phyloP scores from a whole-genome alignment of 1,140 invertebrate genomes.

The Drosophila burlai region DNA sequence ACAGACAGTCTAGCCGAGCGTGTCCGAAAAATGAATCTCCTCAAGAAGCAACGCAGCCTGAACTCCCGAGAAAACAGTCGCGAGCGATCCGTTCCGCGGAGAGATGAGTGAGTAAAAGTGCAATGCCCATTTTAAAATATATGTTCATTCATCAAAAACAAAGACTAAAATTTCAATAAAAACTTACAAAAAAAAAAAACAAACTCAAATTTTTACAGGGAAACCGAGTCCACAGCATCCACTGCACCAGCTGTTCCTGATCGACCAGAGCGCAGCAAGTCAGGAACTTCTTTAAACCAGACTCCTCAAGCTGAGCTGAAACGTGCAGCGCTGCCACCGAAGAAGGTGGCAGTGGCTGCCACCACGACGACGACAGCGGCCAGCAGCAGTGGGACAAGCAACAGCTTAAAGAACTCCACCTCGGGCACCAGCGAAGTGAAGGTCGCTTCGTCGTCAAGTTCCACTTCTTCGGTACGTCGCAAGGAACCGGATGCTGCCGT shows the following conservation, averaged over 20 bases:
- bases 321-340: conserved; percentile 71
- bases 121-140: neutral
- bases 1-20: conserved; percentile 87
- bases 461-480: conserved; percentile 45
- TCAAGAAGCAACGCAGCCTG: conserved; percentile 86
- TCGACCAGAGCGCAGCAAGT: conserved; percentile 79
- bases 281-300: conserved; percentile 58
- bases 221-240: conserved; percentile 56
- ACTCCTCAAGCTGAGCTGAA: conserved; percentile 49
- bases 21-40: conserved; percentile 88
- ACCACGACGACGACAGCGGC: conserved; percentile 28
- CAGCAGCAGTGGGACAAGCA: conserved; percentile 23
- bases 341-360: conserved; percentile 57
- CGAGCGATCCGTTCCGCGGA: conserved; percentile 82
- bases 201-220: conserved; percentile 26
- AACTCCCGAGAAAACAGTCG: conserved; percentile 86
- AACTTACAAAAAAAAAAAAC: too few species aligned
- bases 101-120: conserved; percentile 58
- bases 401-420: conserved; percentile 68
- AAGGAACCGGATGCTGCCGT: conserved; percentile 83
- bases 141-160: too few species aligned
- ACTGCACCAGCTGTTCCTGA: conserved; percentile 67
- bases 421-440: conserved; percentile 75
- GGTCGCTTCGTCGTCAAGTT: conserved; percentile 19
- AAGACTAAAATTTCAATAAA: too few species aligned